Evolutionary conservation across 2,797 vertebrate genomes (phyloP).

Genomic region (Nannoperca obscura): DNA sequence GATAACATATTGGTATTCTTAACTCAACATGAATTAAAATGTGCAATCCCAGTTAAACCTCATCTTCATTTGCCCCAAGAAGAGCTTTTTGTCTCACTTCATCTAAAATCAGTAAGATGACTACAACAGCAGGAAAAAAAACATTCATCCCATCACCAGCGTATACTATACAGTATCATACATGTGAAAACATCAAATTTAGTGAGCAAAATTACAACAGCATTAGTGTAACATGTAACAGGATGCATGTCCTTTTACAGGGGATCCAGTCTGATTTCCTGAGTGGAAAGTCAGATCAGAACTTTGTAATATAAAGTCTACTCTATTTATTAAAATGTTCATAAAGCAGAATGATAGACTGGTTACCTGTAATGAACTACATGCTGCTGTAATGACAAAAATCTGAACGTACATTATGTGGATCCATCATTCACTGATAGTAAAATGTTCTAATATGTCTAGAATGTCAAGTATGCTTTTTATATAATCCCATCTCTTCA

Average conservation of each 20-base stretch:
- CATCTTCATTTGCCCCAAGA: conserved; percentile 55
- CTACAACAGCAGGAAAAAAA: conserved; percentile 28
- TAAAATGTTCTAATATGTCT: conserved; percentile 21
- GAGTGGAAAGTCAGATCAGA: neutral
- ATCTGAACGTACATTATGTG: conserved; percentile 4
- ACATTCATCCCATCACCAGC: conserved; percentile 58
- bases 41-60: conserved; percentile 16
- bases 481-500: neutral
- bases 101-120: conserved; percentile 34
- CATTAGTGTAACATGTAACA: conserved; percentile 26
- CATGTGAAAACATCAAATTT: conserved; percentile 7
- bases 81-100: conserved; percentile 41
- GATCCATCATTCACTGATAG: conserved; percentile 29
- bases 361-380: neutral
- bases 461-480: conserved; percentile 35
- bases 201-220: conserved; percentile 18
- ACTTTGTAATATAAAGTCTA: conserved; percentile 1
- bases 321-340: neutral
- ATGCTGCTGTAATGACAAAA: conserved; percentile 21
- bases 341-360: neutral
- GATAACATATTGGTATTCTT: conserved; percentile 9
- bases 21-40: conserved; percentile 39
- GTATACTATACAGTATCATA: conserved; percentile 37
- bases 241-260: conserved; percentile 6
- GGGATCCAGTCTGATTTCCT: neutral